These are phyloP conservation scores for Aradophagus sp. DNA, from an alignment of 1,140 invertebrate species.

Conservation along the genomic window DNA sequence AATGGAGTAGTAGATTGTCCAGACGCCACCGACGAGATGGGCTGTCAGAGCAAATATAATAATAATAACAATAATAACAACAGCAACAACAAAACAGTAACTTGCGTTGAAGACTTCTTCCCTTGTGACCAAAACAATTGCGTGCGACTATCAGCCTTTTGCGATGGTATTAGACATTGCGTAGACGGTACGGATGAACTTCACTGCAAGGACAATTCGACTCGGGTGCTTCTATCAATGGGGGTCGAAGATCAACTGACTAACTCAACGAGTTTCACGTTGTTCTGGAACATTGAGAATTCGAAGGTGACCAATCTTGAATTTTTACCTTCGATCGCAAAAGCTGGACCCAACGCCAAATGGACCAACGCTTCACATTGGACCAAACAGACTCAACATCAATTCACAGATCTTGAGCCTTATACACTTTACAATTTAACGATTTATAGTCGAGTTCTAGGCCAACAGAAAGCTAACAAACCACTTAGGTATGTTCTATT, in stretches of 20 bases:
- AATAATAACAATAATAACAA: no score
- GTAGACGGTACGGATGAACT: conserved; percentile 83
- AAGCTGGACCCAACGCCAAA: conserved; percentile 52
- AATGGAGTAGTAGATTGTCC: conserved; percentile 83
- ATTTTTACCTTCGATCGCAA: conserved; percentile 78
- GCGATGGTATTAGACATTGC: conserved; percentile 82
- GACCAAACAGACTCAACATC: conserved; percentile 75
- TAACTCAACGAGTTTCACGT: conserved; percentile 73
- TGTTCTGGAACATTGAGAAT: conserved; percentile 77
- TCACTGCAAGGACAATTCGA: conserved; percentile 75
- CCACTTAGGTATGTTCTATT: conserved; percentile 8
- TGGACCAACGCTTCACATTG: conserved; percentile 78
- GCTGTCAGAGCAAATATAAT: conserved; percentile 70
- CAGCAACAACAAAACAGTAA: conserved; percentile 62
- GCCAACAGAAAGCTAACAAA: conserved; percentile 68
- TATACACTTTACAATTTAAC: conserved; percentile 86
- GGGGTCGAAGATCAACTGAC: conserved; percentile 74
- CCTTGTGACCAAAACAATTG: conserved; percentile 79
- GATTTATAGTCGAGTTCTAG: conserved; percentile 80
- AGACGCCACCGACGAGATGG: conserved; percentile 85
- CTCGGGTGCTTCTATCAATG: conserved; percentile 76
- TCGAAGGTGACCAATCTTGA: conserved; percentile 73
- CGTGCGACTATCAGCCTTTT: conserved; percentile 76
- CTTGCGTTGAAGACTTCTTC: conserved; percentile 78
- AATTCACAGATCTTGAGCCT: conserved; percentile 80